phyloP scores from a whole-genome alignment of 2,888 invertebrate species.

The Drosophila anomalata region DNA sequence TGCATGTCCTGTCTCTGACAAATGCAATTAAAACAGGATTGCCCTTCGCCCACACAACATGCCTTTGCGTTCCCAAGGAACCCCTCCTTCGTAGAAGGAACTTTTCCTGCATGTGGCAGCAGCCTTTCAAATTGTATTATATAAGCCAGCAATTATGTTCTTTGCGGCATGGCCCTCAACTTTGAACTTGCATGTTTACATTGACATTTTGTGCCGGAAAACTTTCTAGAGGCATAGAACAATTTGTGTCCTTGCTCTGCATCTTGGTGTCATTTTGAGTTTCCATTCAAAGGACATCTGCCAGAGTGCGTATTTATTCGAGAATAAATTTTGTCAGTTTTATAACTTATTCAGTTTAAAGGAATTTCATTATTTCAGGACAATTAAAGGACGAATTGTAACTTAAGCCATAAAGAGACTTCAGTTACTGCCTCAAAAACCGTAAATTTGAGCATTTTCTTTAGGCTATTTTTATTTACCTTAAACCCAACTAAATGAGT shows the following conservation, averaged over 20 bases:
- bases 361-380: background rate
- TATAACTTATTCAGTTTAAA: constrained; percentile 11
- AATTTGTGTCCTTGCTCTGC: constrained; percentile 8
- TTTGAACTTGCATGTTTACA: constrained; percentile 43
- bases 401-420: background rate
- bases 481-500: background rate
- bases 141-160: constrained; percentile 53
- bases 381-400: background rate
- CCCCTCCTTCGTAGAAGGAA: constrained; percentile 23
- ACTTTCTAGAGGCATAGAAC: background rate
- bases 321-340: constrained; percentile 7
- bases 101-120: constrained; percentile 27
- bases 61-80: background rate
- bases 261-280: background rate
- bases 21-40: constrained; percentile 39
- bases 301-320: background rate
- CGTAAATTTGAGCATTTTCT: background rate
- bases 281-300: background rate
- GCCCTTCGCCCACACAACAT: constrained; percentile 10
- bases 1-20: constrained; percentile 5
- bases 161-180: constrained; percentile 30
- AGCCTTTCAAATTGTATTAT: constrained; percentile 43
- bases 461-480: background rate
- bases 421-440: background rate
- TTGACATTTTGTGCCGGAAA: constrained; percentile 6